Evolutionary conservation across 2,797 vertebrate species (phyloP), one percentile per base, ranked within the genome.

Genomic region (Lophius americanus): DNA sequence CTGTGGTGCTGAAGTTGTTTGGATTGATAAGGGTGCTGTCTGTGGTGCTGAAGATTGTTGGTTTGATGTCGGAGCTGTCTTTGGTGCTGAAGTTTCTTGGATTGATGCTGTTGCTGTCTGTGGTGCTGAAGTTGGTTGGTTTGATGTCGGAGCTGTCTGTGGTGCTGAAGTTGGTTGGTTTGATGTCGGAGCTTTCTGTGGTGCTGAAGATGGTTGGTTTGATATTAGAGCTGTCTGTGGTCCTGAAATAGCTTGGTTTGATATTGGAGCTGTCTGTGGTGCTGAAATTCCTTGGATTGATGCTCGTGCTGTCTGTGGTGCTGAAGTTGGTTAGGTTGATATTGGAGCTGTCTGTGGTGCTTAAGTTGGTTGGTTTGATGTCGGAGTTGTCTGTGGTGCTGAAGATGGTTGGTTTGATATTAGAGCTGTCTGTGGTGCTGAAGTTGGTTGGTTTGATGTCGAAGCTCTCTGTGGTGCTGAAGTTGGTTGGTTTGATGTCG

Each of bases 1-100:
- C 79, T 51, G 0, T 82, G 78, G 78, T 82, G 68, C 81, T 78
- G 78, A 83, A 78, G 12, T 1, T 23, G 23, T 1, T 41, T 41
- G 39, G 5, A 1, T 41, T 5, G 39, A 9, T 5, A 5, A 1
- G 1, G 2, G 39, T 2, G 5, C 79, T 73, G 65, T 78, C 79
- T 53, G 0, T 81, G 78, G 84, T 81, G 68, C 78, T 78, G 78
- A 83, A 23, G 23, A 1, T 23, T 1, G 1, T 23, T 23, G 23
- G 23, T 1, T 23, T 23, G 23, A 23, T 23, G 23, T 2, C 2
- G 23, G 23, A 1, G 23, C 23, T 23, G 23, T 23, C 23, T 23
- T 1, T 23, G 23, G 23, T 23, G 23, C 23, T 23, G 23, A 36
- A 33, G 13, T 9, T 14, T 13, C 51, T 47, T 32, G 53, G 46